Conservation (phyloP, 2,888 invertebrate species). For the Dexiosoma caninum region DNA sequence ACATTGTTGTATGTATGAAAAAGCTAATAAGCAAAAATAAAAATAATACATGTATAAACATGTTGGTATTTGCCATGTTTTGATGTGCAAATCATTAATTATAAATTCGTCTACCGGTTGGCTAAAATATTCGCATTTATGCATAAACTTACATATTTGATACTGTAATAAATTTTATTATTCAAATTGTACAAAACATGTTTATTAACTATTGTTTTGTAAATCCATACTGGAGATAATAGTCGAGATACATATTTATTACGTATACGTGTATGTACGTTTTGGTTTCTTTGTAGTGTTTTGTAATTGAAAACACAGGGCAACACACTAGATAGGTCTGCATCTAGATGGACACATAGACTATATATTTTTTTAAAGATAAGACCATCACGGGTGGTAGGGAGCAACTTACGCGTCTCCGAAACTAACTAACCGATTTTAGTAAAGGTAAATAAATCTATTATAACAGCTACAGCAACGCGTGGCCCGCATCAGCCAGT, state of each 20-base stretch:
- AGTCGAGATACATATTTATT: not conserved
- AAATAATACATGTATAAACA: conserved; percentile 33
- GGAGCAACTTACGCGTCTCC: too few species aligned
- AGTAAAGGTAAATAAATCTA: too few species aligned
- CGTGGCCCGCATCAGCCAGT: too few species aligned
- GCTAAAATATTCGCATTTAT: not conserved
- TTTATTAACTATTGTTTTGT: conserved; percentile 58
- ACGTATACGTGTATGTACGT: not conserved
- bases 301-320: too few species aligned
- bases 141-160: not conserved
- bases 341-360: too few species aligned
- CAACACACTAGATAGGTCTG: too few species aligned
- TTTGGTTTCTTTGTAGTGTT: not conserved
- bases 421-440: too few species aligned
- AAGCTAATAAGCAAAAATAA: not conserved
- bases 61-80: conserved; percentile 50
- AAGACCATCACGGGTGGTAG: too few species aligned
- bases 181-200: conserved; percentile 36
- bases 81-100: conserved; percentile 43
- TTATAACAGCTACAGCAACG: too few species aligned
- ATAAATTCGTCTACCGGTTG: conserved; percentile 48
- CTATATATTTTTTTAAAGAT: too few species aligned
- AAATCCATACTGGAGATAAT: conserved; percentile 3
- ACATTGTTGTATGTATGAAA: not conserved
- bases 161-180: conserved; percentile 49